Evolutionary conservation across 2,888 invertebrate genomes (phyloP).

Genomic region (Malacosoma neustria): DNA sequence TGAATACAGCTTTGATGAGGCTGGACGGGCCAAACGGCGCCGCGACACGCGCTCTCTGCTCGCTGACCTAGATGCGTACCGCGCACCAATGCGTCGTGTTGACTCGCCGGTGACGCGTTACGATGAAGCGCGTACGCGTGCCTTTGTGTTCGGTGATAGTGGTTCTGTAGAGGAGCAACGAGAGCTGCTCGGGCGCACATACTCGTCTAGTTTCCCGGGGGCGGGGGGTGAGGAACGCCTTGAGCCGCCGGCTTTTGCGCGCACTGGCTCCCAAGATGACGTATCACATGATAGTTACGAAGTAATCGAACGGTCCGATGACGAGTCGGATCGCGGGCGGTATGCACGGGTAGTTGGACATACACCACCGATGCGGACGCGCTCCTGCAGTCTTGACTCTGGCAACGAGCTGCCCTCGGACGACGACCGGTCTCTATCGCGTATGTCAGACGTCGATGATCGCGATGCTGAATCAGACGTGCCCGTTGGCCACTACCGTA

Average conservation of each 20-base stretch:
- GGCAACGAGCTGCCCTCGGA: conserved; percentile 86
- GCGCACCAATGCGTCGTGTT: conserved; percentile 55
- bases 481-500: conserved; percentile 77
- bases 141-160: conserved; percentile 42
- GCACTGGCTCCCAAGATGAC: conserved; percentile 87
- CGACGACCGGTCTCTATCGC: conserved; percentile 77
- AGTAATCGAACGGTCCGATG: conserved; percentile 84
- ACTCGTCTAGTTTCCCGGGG: conserved; percentile 91
- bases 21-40: conserved; percentile 78
- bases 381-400: conserved; percentile 84
- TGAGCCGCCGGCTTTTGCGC: conserved; percentile 77
- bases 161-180: conserved; percentile 81
- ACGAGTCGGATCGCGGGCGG: conserved; percentile 60
- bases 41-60: conserved; percentile 56
- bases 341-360: conserved; percentile 39
- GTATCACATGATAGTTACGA: conserved; percentile 93
- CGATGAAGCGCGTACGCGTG: conserved; percentile 80
- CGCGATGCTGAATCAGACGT: conserved; percentile 73
- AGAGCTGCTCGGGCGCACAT: conserved; percentile 81
- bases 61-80: conserved; percentile 47
- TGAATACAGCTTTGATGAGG: conserved; percentile 83
- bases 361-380: conserved; percentile 58
- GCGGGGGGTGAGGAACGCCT: conserved; percentile 81
- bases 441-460: conserved; percentile 64
- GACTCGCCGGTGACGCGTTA: conserved; percentile 79